Percentiles rank a stretch among this genome's conserved stretches.
phyloP scores from a whole-genome alignment of 2,888 invertebrate species.

The Ophion ventricosus region DNA sequence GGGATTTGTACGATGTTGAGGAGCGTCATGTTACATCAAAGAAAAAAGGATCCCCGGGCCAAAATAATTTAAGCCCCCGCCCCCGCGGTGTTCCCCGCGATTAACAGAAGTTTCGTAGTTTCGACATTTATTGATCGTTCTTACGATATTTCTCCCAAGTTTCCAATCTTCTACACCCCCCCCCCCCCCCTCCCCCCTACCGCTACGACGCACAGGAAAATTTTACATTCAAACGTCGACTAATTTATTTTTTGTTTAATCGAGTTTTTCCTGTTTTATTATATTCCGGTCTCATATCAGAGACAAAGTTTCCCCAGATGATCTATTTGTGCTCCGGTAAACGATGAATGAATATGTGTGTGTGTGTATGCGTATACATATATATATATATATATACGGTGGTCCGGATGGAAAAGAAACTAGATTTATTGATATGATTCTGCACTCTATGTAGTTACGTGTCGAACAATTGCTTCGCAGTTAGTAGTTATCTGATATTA shows the following conservation, averaged over 20 bases:
- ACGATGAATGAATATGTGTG: conserved; percentile 38
- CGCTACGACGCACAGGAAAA: neutral
- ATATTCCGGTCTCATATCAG: neutral
- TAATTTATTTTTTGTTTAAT: neutral
- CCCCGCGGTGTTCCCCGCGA: neutral
- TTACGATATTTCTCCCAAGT: neutral
- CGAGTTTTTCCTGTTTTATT: conserved; percentile 1
- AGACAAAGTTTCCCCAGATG: neutral
- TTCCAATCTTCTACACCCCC: neutral
- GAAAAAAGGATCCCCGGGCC: conserved; percentile 16
- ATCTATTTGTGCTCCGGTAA: conserved; percentile 8
- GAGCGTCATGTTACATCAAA: conserved; percentile 15
- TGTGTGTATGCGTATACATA: too few relatives aligned
- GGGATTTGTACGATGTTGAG: conserved; percentile 24
- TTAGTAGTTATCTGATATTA: conserved; percentile 19
- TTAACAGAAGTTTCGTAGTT: neutral
- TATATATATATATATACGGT: conserved; percentile 46
- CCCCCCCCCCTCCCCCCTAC: neutral
- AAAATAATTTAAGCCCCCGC: conserved; percentile 28
- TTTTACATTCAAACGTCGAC: neutral
- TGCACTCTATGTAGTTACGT: conserved; percentile 54
- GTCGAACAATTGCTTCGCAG: conserved; percentile 41
- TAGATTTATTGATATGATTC: conserved; percentile 65
- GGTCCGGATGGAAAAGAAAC: conserved; percentile 51
- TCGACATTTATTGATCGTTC: neutral